These are phyloP conservation scores for Epinephelus fuscoguttatus DNA, from an alignment of 2,113 vertebrate species.

Conservation along the genomic window DNA sequence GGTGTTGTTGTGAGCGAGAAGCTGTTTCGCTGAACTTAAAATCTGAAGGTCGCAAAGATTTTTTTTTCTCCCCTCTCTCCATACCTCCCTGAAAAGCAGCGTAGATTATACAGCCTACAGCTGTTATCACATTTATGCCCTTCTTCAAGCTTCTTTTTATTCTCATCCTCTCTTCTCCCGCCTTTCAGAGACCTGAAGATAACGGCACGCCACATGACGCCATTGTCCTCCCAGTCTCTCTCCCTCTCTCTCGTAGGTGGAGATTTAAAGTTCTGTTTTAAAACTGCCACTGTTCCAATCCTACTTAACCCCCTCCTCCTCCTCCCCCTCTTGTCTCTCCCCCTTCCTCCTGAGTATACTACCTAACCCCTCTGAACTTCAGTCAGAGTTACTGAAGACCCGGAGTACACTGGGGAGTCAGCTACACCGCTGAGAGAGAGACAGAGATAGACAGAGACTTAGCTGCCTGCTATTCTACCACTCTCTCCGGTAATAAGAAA, in stretches of 20 bases:
- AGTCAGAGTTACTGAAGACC: slow-evolving; percentile 82
- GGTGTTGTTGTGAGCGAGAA: slow-evolving; percentile 49
- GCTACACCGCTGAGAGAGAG: slow-evolving; percentile 76
- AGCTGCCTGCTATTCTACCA: slow-evolving; percentile 80
- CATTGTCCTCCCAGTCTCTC: slow-evolving; percentile 72
- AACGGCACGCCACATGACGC: slow-evolving; percentile 77
- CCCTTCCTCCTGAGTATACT: slow-evolving; percentile 77
- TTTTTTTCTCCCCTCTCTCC: slow-evolving; percentile 34
- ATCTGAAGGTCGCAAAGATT: slow-evolving; percentile 74
- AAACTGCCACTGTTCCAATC: slow-evolving; percentile 83
- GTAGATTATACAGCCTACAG: slow-evolving; percentile 80
- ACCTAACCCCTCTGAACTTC: slow-evolving; percentile 85
- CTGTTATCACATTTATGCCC: slow-evolving; percentile 80
- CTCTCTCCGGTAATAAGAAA: slow-evolving; percentile 85
- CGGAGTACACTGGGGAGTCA: slow-evolving; percentile 78
- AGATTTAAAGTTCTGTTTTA: slow-evolving; percentile 86
- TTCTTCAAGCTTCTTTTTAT: slow-evolving; percentile 78
- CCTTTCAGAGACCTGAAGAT: slow-evolving; percentile 80
- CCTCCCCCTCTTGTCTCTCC: slow-evolving; percentile 59
- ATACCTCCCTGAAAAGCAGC: slow-evolving; percentile 72
- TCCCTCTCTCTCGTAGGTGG: slow-evolving; percentile 76
- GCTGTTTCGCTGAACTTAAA: slow-evolving; percentile 66
- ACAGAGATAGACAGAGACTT: slow-evolving; percentile 82
- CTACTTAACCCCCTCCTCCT: slow-evolving; percentile 79
- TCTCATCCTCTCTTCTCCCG: slow-evolving; percentile 68